Base-by-base conservation (phyloP, 2,113 vertebrate species). In the Oncorhynchus gorbuscha region DNA sequence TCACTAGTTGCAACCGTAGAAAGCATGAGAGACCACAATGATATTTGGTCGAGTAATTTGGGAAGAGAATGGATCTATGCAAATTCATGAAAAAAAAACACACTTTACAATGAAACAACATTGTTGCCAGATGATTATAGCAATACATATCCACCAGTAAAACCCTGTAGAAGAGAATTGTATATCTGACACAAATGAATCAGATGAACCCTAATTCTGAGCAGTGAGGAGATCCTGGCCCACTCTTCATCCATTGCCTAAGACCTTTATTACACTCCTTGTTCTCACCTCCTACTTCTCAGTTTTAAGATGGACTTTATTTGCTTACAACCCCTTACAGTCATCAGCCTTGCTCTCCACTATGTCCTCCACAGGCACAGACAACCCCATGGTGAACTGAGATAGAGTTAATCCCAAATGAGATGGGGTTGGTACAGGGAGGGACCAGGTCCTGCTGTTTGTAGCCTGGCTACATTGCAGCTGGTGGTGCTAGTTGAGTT, bases 301-400 rank as follows among this genome's bases (percentile, higher is more conserved):
- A 30, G 64, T 26, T 12, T 66, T n/a, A 84, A 86, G 85, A 89
- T 87, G 84, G 84, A 86, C 83, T 87, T 72, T 79, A 79, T 74
- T 79, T 81, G 64, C 72, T 73, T 61, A 75, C 77, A 82, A 87
- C 79, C 88, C 91, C 89, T 84, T 75, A 73, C 90, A 88, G 85
- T 84, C 76, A 77, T 11, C 74, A 76, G 85, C 75, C 58, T 1
- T 24, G 83, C 76, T 65, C 2, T 77, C 75, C 75, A 18, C 14
- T 55, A 55, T 55, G 51, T 14, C 6, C 67, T 69, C 32, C 32
- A 20, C 3, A 39, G 66, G 66, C 28, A 32, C 87, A 89, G 73
- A 84, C 83, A 77, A 83, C 90, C 69, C 69, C 74, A 12, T 12
- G 3, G 84, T 85, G 87, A 82, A 77, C 71, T 78, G 72, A 14